Base-by-base conservation (phyloP, 2,888 invertebrate species). In the Anodontia alba region DNA sequence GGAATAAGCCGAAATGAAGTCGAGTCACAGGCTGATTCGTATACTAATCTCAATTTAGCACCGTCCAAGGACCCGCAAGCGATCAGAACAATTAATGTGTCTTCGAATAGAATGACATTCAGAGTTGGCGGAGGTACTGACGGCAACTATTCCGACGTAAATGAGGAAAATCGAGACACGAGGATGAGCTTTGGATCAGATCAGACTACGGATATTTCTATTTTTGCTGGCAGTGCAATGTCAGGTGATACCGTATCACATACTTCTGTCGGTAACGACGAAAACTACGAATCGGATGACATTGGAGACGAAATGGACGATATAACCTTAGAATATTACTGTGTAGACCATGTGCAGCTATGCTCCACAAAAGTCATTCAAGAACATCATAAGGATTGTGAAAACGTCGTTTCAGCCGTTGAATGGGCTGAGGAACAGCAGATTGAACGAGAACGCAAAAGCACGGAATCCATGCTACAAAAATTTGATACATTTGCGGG, bases 371-470 rank as follows among this genome's bases (percentile, higher is more conserved):
- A 81, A 80, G 85, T 80, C 7, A 67, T 78, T 2, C 42, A 38
- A 23, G 79, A 71, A 12, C 73, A 80, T 0, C 85, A 85, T 54
- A 42, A 8, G 3, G 33, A 49, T 15, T 86, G 86, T 49, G 49
- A 79, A 36, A 70, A 79, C 33, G 69, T 86, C 29, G 76, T 86
- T 33, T 78, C 86, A 10, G 86, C 80, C 0, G 69, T 73, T 17
- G 86, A 86, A 49, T 86, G 86, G 86, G 86, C 83, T 5, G 83
- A 86, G 43, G 83, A 81, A 17, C 85, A 85, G 71, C 73, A 69
- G 10, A 71, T 80, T 72, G 85, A 85, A 38, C 57, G 69, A 5
- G 80, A 85, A 49, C 69, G 85, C 3, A 73, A 75, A 10, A 51
- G 33, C 36, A 80, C 76, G 12, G 82, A 82, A 68, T 23, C 78